phyloP scores from a whole-genome alignment of 2,113 vertebrate species.

The Mirza zaza region DNA sequence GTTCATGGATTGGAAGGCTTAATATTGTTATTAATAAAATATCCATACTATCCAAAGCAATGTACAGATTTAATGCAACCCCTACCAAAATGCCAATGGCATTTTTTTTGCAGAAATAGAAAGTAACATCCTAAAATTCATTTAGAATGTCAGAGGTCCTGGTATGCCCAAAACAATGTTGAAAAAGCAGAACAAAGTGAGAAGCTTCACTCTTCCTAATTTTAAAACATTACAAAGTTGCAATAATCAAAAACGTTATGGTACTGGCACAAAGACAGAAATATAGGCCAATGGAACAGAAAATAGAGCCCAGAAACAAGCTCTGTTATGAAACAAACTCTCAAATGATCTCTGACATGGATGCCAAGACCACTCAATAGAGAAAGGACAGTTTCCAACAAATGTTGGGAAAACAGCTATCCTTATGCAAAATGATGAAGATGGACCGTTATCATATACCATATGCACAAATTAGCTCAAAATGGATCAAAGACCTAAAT shows the following conservation, averaged over 20 bases:
- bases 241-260: neutral
- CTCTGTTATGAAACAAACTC: neutral
- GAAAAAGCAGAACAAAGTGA: neutral
- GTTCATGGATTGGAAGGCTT: neutral
- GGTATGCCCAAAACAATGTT: neutral
- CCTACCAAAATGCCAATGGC: neutral
- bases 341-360: neutral
- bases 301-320: neutral
- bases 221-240: neutral
- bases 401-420: neutral
- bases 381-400: neutral
- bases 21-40: neutral
- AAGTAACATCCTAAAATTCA: neutral
- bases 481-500: neutral
- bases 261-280: neutral
- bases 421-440: neutral
- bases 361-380: neutral
- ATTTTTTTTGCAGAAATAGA: neutral
- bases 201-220: neutral
- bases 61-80: neutral
- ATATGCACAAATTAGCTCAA: neutral
- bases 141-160: neutral
- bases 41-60: neutral
- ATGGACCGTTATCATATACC: neutral
- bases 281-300: neutral